A percentile compares a stretch with the other conserved stretches of the same genome.
These are phyloP conservation scores for Perdita meconis DNA, from an alignment of 2,888 invertebrate genomes.

Conservation along the genomic window DNA sequence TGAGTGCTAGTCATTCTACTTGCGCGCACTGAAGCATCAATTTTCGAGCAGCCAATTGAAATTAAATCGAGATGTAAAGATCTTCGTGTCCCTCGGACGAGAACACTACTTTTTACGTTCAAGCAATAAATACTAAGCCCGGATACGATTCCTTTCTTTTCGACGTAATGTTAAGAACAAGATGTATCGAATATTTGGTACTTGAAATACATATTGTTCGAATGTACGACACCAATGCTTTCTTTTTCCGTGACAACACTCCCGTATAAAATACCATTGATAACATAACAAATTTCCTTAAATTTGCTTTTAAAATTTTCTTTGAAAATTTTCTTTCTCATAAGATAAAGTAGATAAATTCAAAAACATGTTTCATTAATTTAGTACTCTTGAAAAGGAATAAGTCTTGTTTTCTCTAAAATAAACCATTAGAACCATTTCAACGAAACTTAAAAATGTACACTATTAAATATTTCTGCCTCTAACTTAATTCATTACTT, in stretches of 20 bases:
- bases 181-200: constrained; percentile 71
- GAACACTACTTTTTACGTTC: constrained; percentile 42
- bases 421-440: no score
- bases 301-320: no score
- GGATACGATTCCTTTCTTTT: constrained; percentile 38
- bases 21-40: constrained; percentile 43
- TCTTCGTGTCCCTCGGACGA: constrained; percentile 26
- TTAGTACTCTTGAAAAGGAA: no score
- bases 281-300: neutral
- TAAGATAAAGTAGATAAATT: no score
- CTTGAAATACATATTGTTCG: constrained; percentile 69
- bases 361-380: no score
- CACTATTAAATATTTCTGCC: no score
- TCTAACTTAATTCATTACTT: neutral
- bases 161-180: constrained; percentile 66
- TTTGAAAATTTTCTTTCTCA: no score
- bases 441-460: no score
- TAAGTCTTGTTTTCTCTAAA: no score
- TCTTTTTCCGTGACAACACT: constrained; percentile 14
- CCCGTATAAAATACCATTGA: neutral
- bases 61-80: constrained; percentile 33
- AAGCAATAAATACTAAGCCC: constrained; percentile 49
- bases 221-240: constrained; percentile 48
- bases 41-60: constrained; percentile 47
- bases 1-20: constrained; percentile 58